Evolutionary conservation across 2,113 vertebrate species (phyloP), one percentile per base, ranked within the genome.

Genomic region (Syngnathus floridae): DNA sequence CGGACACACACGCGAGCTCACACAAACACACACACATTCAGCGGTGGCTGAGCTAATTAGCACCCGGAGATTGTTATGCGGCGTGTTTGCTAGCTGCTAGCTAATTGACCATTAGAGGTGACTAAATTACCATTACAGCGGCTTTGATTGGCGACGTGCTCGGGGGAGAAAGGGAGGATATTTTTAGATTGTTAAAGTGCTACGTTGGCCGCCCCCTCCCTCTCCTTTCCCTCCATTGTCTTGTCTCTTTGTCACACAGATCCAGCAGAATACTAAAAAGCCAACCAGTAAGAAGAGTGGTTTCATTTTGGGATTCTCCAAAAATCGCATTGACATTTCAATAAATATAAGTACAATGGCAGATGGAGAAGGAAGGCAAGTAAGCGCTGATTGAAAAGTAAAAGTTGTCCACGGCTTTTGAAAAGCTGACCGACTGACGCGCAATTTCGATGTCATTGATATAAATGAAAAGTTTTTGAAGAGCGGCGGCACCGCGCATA

Each of bases 31-130:
- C 26, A 31, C 26, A 67, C 75, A 68, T 76, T 58, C 46, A 60
- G 58, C 46, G 57, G 77, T 74, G 51, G 66, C 57, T 5, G 68
- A 73, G 72, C 73, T 86, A 84, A 86, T 88, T 85, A 84, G 68
- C 72, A 73, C 49, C 81, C 75, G 67, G 66, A 67, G 69, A 86
- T 79, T 71, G 79, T 76, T 78, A 75, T 72, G 72, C 75, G 73
- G 68, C 65, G 75, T 59, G 71, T 66, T 72, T 62, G 70, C 74
- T 83, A 82, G 84, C 83, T 67, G 71, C 75, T 69, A 71, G 77
- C 87, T 86, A 85, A 90, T 89, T 81, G 84, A 72, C 82, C 83
- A 89, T 89, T 85, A 87, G 87, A 78, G 79, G 80, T 80, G 84
- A 84, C 81, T 74, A 64, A 83, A 88, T 87, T 81, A 84, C 82